Evolutionary conservation across 2,113 vertebrate genomes (phyloP).

Genomic region (Sterrhoptilus dennistouni): DNA sequence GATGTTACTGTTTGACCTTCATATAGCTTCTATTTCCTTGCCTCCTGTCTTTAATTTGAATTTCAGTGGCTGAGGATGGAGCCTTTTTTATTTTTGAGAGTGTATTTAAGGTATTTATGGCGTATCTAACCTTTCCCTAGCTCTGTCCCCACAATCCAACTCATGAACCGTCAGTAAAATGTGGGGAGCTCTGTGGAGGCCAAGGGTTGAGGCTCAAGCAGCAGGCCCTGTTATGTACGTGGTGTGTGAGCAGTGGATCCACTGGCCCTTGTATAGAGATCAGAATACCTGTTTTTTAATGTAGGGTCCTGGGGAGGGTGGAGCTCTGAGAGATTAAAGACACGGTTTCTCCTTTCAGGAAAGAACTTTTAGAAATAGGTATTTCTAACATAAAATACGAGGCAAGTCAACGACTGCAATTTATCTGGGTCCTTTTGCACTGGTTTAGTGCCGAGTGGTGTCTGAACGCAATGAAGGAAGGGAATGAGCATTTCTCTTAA

Average conservation of each 20-base stretch:
- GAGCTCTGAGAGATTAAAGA: not conserved
- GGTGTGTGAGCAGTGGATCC: not conserved
- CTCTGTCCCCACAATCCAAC: not conserved
- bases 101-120: not conserved
- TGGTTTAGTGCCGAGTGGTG: not conserved
- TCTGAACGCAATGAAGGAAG: not conserved
- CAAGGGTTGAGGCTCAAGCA: not conserved
- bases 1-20: not conserved
- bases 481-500: not conserved
- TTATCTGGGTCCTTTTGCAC: not conserved
- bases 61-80: not conserved
- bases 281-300: not conserved
- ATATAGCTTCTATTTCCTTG: not conserved
- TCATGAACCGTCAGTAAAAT: not conserved
- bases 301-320: not conserved
- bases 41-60: not conserved
- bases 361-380: not conserved
- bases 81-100: not conserved
- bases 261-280: accelerated
- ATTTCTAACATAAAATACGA: not conserved
- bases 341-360: not conserved
- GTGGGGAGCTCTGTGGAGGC: not conserved
- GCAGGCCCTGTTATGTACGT: accelerated
- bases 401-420: not conserved
- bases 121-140: not conserved